Base-by-base conservation (phyloP, 1,140 invertebrate species). In the Drosophila bocki region DNA sequence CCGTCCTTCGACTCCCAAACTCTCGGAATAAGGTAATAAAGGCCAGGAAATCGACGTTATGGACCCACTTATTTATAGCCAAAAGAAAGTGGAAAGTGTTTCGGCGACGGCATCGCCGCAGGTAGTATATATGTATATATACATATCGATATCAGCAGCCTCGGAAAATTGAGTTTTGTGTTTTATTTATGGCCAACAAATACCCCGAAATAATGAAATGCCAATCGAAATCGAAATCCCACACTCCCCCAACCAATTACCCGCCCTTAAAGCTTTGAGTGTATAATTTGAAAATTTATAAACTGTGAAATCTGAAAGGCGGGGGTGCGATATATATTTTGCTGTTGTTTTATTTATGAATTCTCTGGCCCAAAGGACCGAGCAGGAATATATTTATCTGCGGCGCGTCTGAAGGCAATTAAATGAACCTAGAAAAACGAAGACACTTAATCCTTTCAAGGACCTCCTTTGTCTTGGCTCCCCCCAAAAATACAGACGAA, bases 261-360 rank as follows among this genome's bases (percentile, higher is more conserved):
- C 67, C 69, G 13, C 12, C 59, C 48, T 50, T 44, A 13, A 44
- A 54, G 22, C 17, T 60, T 3, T 15, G 41, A 74, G 76, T 75
- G 79, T 78, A 85, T 78, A 85, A 84, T 88, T 88, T 75, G 45
- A 67, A 76, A 75, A 85, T 80, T 90, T 75, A 57, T 81, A 88
- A 90, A 90, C 85, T 90, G 85, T 78, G 84, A 77, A 87, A 83
- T 78, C 80, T 77, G 82, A 57, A 45, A 3, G 22, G 22, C 22
- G 48, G 29, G 22, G 4, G 26, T 3, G 3, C 26, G 5, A 26
- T 4, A 26, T 4, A 26, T 26, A 26, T 26, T 26, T 26, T 26
- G 26, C 5, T 64, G 42, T 74, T 75, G 75, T 78, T 78, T 78
- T 78, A 78, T 78, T 78, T 69, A 78, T 78, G 74, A 78, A 53